A percentile compares a stretch with the other conserved stretches of the same genome.
Conservation (phyloP, 1,140 invertebrate genomes). For the Helicorthomorpha holstii region DNA sequence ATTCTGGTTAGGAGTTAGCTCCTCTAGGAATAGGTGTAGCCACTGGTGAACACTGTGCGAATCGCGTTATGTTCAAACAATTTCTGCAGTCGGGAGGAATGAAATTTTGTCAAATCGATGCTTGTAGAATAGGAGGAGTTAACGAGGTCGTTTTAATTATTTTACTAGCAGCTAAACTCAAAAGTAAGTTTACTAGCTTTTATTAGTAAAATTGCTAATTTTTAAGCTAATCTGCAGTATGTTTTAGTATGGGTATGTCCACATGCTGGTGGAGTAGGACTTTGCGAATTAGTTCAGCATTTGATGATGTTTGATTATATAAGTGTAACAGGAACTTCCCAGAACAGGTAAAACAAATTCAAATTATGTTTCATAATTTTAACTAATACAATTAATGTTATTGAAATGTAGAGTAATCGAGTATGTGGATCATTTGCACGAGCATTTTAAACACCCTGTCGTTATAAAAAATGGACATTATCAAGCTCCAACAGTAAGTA, state of each 20-base stretch:
- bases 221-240: no score
- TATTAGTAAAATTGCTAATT: slow-evolving; percentile 3
- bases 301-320: slow-evolving; percentile 77
- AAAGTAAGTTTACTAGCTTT: slow-evolving; percentile 18
- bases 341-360: slow-evolving; percentile 28
- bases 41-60: slow-evolving; percentile 80
- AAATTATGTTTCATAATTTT: background rate
- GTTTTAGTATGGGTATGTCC: slow-evolving; percentile 73
- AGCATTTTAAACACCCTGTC: slow-evolving; percentile 63
- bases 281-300: slow-evolving; percentile 87
- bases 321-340: slow-evolving; percentile 43
- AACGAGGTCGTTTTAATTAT: slow-evolving; percentile 78
- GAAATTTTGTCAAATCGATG: slow-evolving; percentile 79
- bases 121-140: slow-evolving; percentile 66
- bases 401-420: slow-evolving; percentile 46
- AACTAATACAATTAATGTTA: background rate
- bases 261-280: slow-evolving; percentile 77
- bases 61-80: slow-evolving; percentile 83
- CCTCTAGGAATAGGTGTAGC: slow-evolving; percentile 64
- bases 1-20: slow-evolving; percentile 34
- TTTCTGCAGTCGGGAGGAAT: slow-evolving; percentile 59
- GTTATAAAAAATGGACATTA: slow-evolving; percentile 49
- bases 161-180: slow-evolving; percentile 55
- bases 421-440: slow-evolving; percentile 74
- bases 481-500: slow-evolving; percentile 44